These are phyloP conservation scores for Encarsia formosa DNA, from an alignment of 2,888 invertebrate genomes.

Conservation along the genomic window DNA sequence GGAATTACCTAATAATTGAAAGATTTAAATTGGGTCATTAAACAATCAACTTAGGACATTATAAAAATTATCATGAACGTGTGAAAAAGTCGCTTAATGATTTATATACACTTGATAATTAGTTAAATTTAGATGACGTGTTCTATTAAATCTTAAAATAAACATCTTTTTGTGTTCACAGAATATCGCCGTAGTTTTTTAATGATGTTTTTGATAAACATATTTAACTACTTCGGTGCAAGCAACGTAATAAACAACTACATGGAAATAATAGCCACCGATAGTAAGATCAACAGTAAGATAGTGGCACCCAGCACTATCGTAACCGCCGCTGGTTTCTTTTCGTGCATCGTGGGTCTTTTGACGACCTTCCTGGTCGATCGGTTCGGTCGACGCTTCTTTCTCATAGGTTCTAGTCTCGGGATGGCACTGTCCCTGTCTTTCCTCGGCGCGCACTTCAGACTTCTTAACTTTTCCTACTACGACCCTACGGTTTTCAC, in stretches of 20 bases:
- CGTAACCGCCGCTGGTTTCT: conserved; percentile 54
- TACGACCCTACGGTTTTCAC: conserved; percentile 27
- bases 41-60: no score
- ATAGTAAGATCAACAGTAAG: conserved; percentile 44
- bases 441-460: conserved; percentile 40
- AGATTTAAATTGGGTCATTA: no score
- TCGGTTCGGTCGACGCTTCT: conserved; percentile 51
- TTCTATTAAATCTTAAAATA: no score
- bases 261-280: conserved; percentile 47
- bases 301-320: conserved; percentile 43
- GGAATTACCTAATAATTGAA: no score
- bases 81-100: no score
- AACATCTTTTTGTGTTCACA: conserved; percentile 30
- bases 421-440: conserved; percentile 42
- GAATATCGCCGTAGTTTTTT: conserved; percentile 50
- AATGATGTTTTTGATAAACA: conserved; percentile 51
- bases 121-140: no score
- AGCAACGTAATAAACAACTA: conserved; percentile 51
- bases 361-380: conserved; percentile 53
- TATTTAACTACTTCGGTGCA: conserved; percentile 54
- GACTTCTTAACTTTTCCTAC: conserved; percentile 29
- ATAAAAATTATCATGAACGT: no score
- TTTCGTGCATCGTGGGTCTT: conserved; percentile 53
- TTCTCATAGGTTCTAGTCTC: conserved; percentile 52
- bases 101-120: no score